A percentile compares a stretch with the other conserved stretches of the same genome.
phyloP scores from a whole-genome alignment of 2,888 invertebrate genomes.

The Cephus pulcher region DNA sequence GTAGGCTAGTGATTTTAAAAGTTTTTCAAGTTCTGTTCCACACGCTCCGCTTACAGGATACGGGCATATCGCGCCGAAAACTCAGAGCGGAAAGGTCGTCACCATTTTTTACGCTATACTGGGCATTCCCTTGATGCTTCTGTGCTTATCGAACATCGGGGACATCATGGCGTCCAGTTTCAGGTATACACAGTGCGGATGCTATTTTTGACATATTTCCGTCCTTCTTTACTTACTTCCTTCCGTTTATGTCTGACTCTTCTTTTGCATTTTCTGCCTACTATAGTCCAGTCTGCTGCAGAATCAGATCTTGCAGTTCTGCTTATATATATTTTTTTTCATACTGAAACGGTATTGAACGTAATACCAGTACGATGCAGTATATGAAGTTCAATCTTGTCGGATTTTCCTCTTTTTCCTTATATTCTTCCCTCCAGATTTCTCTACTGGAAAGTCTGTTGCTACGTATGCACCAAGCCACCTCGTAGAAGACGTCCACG shows the following conservation, averaged over 20 bases:
- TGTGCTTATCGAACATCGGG: constrained; percentile 93
- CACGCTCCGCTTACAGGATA: constrained; percentile 75
- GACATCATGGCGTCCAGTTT: constrained; percentile 95
- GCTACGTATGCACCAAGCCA: constrained; percentile 87
- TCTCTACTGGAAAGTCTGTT: constrained; percentile 93
- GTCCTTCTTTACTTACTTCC: too few species aligned
- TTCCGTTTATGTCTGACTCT: too few species aligned
- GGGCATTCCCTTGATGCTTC: constrained; percentile 94
- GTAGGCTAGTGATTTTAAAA: too few species aligned
- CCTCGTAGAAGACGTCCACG: constrained; percentile 73
- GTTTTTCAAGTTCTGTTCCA: constrained; percentile 5
- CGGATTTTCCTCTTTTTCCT: constrained; percentile 14
- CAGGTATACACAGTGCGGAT: constrained; percentile 66
- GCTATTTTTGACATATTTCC: too few species aligned
- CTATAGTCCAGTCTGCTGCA: too few species aligned
- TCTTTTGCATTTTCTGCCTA: too few species aligned
- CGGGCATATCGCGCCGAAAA: constrained; percentile 95
- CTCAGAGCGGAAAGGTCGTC: constrained; percentile 91
- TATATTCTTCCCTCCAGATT: constrained; percentile 70
- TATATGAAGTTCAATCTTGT: too few species aligned
- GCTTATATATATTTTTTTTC: too few species aligned
- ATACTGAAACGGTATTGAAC: too few species aligned
- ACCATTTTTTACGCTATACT: constrained; percentile 96
- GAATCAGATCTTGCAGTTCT: too few species aligned
- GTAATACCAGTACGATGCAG: too few species aligned